Evolutionary conservation across 2,888 invertebrate genomes (phyloP).

Genomic region (Netelia inedita): DNA sequence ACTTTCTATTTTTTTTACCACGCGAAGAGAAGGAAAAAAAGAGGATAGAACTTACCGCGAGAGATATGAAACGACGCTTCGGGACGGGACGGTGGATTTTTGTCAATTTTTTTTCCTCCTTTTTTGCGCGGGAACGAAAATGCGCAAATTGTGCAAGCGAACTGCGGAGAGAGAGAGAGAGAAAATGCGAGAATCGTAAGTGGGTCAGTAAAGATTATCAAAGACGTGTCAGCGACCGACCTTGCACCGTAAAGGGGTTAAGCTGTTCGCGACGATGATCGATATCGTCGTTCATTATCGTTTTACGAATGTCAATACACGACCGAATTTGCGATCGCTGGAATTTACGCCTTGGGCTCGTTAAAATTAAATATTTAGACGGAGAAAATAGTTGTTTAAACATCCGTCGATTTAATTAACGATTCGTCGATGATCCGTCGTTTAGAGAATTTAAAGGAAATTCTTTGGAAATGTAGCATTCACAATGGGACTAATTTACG

Average conservation of each 20-base stretch:
- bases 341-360: no score
- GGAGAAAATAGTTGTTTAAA: no score
- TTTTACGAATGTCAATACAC: not conserved
- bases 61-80: not conserved
- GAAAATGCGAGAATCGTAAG: slow-evolving; percentile 62
- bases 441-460: no score
- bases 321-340: no score
- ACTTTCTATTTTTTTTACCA: not conserved
- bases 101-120: not conserved
- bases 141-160: not conserved
- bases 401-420: no score
- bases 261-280: slow-evolving; percentile 11
- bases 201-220: slow-evolving; percentile 74
- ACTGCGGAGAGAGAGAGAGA: not conserved
- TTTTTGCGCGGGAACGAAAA: not conserved
- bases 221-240: slow-evolving; percentile 76
- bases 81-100: not conserved
- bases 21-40: no score
- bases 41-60: no score
- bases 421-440: no score
- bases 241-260: slow-evolving; percentile 73
- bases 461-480: no score
- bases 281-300: slow-evolving; percentile 39
- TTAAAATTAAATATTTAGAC: no score
- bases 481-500: no score